A percentile compares a stretch with the other conserved stretches of the same genome.
These are phyloP conservation scores for Andrena bucephala DNA, from an alignment of 2,888 invertebrate genomes.

Conservation along the genomic window DNA sequence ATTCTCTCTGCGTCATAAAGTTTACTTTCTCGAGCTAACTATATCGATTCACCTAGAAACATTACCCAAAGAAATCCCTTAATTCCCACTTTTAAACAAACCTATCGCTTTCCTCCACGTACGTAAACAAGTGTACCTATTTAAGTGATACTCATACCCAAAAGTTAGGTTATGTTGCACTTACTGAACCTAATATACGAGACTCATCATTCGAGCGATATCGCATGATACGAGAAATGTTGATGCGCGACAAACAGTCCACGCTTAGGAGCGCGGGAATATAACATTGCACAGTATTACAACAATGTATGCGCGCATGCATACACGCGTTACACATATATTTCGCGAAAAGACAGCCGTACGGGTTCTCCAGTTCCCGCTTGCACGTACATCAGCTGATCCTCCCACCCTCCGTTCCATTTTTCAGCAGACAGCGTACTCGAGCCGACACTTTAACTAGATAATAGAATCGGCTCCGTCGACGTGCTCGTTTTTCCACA, in stretches of 20 bases:
- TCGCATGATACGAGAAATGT: background rate
- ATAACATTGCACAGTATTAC: background rate
- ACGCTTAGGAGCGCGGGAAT: background rate
- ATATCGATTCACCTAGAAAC: no score
- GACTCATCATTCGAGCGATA: background rate
- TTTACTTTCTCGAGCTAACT: no score
- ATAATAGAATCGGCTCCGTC: constrained; percentile 62
- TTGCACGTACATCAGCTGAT: constrained; percentile 68
- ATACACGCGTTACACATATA: background rate
- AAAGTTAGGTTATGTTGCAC: constrained; percentile 29
- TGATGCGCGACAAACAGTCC: background rate
- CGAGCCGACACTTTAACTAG: constrained; percentile 55
- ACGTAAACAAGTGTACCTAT: background rate
- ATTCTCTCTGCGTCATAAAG: no score
- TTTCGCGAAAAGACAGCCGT: constrained; percentile 8
- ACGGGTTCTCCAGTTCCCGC: constrained; percentile 33
- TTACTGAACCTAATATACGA: background rate
- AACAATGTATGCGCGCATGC: background rate
- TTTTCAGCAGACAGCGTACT: constrained; percentile 49
- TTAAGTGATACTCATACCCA: background rate
- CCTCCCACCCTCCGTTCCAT: constrained; percentile 48
- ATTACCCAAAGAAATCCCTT: no score
- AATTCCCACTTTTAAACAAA: no score
- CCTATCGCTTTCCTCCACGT: no score
- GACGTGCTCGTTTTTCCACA: constrained; percentile 54